Evolutionary conservation across 2,113 vertebrate species (phyloP), one percentile per base, ranked within the genome.

Genomic region (Macquaria ambigua): DNA sequence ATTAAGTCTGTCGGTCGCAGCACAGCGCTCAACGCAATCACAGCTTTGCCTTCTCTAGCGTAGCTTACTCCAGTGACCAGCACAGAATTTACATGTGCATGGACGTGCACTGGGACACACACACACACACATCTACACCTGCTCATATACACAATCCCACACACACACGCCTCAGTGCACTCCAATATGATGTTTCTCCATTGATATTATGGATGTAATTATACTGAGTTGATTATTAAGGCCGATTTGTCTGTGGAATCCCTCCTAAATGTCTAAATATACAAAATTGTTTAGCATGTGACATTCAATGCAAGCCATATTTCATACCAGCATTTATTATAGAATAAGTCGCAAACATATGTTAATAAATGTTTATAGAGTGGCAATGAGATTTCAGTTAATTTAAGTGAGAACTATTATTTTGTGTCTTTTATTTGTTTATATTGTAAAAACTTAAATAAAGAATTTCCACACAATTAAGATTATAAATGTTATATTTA

Each of bases 11-110:
- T 86, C 92, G 81, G 90, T 93, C 89, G 91, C 91, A 91, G 93
- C 90, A 84, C 84, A 87, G 87, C 77, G 79, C 90, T 90, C 89
- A 91, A 87, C 86, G 90, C 94, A 95, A 94, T 95, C 94, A 95
- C 85, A 94, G 95, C 95, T 96, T 94, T 95, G 91, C 95, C 86
- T 94, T 89, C 89, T 94, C 87, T 95, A 91, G 94, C 94, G 91
- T 95, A 77, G 93, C 95, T 93, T 90, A 91, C 94, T 95, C 90
- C 90, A 89, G 92, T 95, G 94, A 95, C 95, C 95, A 94, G 92
- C 88, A 81, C 77, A 87, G 93, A 95, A 94, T 96, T 94, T 95
- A 92, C 93, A 92, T 78, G 90, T 81, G 81, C 78, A 41, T 85
- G 83, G 74, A 83, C 18, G 82, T 74, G 76, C 59, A 69, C 67